Conservation (phyloP, 2,797 vertebrate genomes). For the Neostethus bicornis region DNA sequence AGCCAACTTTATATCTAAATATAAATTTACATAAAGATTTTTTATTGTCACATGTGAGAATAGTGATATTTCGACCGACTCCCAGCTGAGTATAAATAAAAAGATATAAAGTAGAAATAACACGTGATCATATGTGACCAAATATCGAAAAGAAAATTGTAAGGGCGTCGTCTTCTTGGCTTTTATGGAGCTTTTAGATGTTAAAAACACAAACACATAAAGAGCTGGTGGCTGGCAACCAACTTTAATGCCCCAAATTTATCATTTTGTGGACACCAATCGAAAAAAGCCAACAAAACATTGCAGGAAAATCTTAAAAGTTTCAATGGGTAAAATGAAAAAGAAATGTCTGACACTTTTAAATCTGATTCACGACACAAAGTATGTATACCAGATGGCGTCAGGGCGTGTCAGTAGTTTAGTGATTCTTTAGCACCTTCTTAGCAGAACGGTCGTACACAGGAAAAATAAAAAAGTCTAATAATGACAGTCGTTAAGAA, state of each 20-base stretch:
- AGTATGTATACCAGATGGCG: conserved; percentile 69
- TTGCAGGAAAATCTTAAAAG: conserved; percentile 36
- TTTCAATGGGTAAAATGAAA: conserved; percentile 22
- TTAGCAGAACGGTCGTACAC: conserved; percentile 40
- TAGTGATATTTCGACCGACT: too few species aligned
- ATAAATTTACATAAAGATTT: background rate
- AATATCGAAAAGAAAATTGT: background rate
- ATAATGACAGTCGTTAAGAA: conserved; percentile 28
- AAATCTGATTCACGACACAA: conserved; percentile 61
- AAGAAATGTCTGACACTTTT: conserved; percentile 45
- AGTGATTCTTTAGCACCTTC: conserved; percentile 68
- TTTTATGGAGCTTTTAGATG: background rate
- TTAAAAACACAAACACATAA: conserved; percentile 43
- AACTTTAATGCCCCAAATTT: conserved; percentile 73
- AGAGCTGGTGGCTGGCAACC: conserved; percentile 60
- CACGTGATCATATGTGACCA: too few species aligned
- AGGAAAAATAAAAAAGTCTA: conserved; percentile 1
- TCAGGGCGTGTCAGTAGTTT: conserved; percentile 72
- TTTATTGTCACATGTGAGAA: too few species aligned
- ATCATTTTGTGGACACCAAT: conserved; percentile 42
- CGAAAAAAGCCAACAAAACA: conserved; percentile 55
- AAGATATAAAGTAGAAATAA: too few species aligned
- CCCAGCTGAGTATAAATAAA: too few species aligned
- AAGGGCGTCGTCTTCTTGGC: too few species aligned
- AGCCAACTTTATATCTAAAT: background rate